Percentiles rank a stretch among this genome's conserved stretches.
phyloP scores from a whole-genome alignment of 2,113 vertebrate species.

The Sisor rabdophorus region DNA sequence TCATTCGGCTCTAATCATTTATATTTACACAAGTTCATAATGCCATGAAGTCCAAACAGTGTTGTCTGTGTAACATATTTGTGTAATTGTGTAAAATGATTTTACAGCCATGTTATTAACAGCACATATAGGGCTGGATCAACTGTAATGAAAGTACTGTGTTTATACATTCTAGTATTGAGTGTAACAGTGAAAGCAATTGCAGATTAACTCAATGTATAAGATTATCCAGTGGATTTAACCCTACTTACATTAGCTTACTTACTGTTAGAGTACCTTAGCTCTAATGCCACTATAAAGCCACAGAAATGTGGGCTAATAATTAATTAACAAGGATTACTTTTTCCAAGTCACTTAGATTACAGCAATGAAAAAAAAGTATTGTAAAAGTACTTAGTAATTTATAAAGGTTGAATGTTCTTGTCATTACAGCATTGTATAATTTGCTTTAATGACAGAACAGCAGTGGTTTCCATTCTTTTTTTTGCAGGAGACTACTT shows the following conservation, averaged over 20 bases:
- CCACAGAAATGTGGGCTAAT: slow-evolving; percentile 63
- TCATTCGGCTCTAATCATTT: slow-evolving; percentile 52
- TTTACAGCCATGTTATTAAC: slow-evolving; percentile 64
- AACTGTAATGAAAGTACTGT: slow-evolving; percentile 54
- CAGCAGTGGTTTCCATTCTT: no score
- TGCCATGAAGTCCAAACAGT: slow-evolving; percentile 52
- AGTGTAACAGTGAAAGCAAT: slow-evolving; percentile 63
- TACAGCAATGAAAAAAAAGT: no score
- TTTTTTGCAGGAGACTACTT: no score
- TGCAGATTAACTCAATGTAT: slow-evolving; percentile 64
- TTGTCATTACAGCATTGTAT: neutral
- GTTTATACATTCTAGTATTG: slow-evolving; percentile 47
- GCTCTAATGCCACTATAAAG: slow-evolving; percentile 43
- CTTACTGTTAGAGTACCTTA: slow-evolving; percentile 29
- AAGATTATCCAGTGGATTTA: slow-evolving; percentile 58
- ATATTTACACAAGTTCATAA: slow-evolving; percentile 39
- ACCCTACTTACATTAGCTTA: slow-evolving; percentile 56
- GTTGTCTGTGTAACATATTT: slow-evolving; percentile 56
- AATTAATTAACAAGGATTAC: slow-evolving; percentile 71
- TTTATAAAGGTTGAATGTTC: neutral
- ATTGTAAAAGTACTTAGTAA: neutral
- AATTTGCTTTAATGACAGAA: no score
- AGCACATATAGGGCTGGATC: slow-evolving; percentile 55
- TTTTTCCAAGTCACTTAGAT: slow-evolving; percentile 51
- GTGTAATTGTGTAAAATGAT: no score